phyloP scores from a whole-genome alignment of 2,888 invertebrate genomes.

The Cataglyphis livida region DNA sequence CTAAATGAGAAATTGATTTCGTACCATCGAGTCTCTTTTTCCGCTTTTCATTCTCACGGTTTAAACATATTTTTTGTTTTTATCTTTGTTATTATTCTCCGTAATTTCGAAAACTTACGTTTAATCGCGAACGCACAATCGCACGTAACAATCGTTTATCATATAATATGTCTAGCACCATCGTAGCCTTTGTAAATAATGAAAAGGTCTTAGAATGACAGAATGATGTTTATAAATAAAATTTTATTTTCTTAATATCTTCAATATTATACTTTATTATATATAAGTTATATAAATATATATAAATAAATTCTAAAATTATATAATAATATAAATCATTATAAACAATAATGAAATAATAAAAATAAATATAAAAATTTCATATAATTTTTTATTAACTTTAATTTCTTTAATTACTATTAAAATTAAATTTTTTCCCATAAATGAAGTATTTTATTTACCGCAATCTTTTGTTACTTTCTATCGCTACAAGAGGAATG shows the following conservation, averaged over 20 bases:
- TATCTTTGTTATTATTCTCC: neutral
- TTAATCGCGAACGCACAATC: constrained; percentile 8
- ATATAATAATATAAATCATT: no score
- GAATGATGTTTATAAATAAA: no score
- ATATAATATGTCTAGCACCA: neutral
- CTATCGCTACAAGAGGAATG: neutral
- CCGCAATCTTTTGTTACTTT: constrained; percentile 17
- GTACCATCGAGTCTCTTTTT: neutral
- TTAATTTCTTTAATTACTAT: no score
- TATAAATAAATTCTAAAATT: no score
- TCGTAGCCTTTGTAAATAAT: neutral
- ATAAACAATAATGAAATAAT: no score
- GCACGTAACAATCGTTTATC: constrained; percentile 28
- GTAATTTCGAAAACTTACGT: constrained; percentile 16
- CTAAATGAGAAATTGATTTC: neutral
- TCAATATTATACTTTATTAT: no score
- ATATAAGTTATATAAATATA: no score
- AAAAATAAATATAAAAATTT: no score
- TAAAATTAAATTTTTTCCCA: no score
- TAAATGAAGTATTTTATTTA: constrained; percentile 19
- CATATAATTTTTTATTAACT: no score
- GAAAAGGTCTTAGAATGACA: neutral
- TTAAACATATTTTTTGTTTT: neutral
- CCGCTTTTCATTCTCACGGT: neutral
- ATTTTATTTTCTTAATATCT: no score